Evolutionary conservation across 2,797 vertebrate species (phyloP).

Genomic region (Sebastiscus tertius): DNA sequence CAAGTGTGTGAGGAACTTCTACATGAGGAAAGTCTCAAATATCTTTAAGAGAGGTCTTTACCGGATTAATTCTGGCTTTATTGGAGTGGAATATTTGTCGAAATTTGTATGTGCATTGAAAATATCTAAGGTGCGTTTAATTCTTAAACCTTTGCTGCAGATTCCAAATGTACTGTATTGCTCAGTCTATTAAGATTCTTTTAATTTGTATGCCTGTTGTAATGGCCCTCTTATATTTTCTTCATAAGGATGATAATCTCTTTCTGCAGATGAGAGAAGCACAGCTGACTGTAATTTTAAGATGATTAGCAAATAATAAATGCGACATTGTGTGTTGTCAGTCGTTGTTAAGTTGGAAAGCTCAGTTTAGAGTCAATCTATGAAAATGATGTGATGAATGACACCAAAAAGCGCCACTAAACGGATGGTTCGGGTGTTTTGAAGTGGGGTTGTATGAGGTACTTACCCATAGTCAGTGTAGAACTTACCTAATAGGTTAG

Average conservation of each 20-base stretch:
- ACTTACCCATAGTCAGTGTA: too few relatives aligned
- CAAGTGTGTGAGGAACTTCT: slow-evolving; percentile 30
- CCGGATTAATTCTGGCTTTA: background rate
- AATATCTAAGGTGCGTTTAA: background rate
- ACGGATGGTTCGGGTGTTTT: background rate
- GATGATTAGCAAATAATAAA: background rate
- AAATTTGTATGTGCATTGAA: background rate
- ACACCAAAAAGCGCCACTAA: background rate
- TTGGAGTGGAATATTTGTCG: background rate
- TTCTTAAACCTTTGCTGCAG: background rate
- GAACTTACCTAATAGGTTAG: too few relatives aligned
- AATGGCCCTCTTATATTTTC: background rate
- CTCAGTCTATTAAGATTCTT: background rate
- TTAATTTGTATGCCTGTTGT: background rate
- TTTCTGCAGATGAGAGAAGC: background rate
- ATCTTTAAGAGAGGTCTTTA: background rate
- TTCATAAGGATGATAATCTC: background rate
- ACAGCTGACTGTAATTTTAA: background rate
- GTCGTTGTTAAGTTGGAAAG: background rate
- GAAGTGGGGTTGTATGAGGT: too few relatives aligned
- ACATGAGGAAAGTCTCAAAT: background rate
- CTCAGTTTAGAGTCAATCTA: background rate
- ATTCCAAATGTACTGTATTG: background rate
- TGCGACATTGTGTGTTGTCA: background rate
- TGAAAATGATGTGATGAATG: background rate